Evolutionary conservation across 2,888 invertebrate species (phyloP).

Genomic region (Phragmatobia fuliginosa): DNA sequence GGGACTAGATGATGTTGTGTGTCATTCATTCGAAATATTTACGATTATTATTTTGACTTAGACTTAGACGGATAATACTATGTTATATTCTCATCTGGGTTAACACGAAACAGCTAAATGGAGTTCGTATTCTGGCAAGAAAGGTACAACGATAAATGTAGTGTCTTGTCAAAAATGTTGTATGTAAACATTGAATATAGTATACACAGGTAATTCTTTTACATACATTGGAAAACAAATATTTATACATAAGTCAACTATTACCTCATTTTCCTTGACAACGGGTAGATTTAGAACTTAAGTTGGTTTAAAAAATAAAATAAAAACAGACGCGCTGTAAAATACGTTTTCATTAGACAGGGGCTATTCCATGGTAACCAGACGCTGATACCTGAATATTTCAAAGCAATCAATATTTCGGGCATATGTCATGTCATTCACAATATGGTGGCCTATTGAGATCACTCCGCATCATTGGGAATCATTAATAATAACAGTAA

Average conservation of each 20-base stretch:
- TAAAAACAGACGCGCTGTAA: no score
- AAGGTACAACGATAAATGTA: not conserved
- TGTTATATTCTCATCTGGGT: not conserved
- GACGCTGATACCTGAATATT: no score
- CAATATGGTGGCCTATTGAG: no score
- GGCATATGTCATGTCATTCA: no score
- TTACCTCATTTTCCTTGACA: conserved; percentile 14
- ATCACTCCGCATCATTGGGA: no score
- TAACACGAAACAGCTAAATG: not conserved
- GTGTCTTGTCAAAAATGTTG: conserved; percentile 5
- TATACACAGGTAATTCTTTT: conserved; percentile 5
- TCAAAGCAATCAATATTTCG: no score
- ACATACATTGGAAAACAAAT: conserved; percentile 14
- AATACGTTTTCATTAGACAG: no score
- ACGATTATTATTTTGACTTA: no score
- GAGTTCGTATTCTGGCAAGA: not conserved
- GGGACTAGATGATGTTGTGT: no score
- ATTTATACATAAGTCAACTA: conserved; percentile 5
- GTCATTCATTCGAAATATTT: no score
- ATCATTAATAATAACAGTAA: no score
- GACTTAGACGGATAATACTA: no score
- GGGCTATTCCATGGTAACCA: not conserved
- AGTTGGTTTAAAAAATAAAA: not conserved
- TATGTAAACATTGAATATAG: conserved; percentile 9
- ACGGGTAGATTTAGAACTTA: not conserved